A percentile compares a stretch with the other conserved stretches of the same genome.
Conservation (phyloP, 2,888 invertebrate genomes). For the Tachina fera region DNA sequence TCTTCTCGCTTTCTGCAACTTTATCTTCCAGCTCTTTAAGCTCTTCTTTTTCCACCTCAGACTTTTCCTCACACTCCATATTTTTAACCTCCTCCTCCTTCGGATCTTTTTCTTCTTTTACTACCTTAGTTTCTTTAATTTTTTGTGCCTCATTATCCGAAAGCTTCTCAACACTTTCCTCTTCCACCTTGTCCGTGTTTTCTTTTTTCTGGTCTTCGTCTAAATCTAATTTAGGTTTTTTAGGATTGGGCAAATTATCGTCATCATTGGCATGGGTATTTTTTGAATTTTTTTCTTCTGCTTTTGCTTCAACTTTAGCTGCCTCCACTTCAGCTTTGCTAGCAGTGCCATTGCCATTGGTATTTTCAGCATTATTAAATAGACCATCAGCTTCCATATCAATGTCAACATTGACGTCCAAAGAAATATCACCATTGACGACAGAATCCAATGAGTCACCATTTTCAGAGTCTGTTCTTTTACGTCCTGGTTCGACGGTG, state of each 20-base stretch:
- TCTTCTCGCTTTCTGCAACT: constrained; percentile 41
- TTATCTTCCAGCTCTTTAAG: constrained; percentile 4
- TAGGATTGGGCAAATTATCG: constrained; percentile 83
- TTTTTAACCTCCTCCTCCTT: constrained; percentile 46
- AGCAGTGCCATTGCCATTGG: constrained; percentile 75
- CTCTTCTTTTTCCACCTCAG: constrained; percentile 33
- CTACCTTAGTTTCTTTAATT: neutral
- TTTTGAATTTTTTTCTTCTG: constrained; percentile 64
- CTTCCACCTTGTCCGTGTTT: constrained; percentile 16
- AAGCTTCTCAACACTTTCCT: constrained; percentile 5
- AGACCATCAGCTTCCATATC: constrained; percentile 85
- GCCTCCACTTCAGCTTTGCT: constrained; percentile 65
- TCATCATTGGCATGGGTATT: constrained; percentile 75
- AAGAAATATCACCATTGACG: constrained; percentile 83
- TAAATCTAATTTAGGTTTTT: constrained; percentile 80
- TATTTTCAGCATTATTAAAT: constrained; percentile 79
- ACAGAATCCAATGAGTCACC: constrained; percentile 85
- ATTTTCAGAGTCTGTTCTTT: constrained; percentile 87
- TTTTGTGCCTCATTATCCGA: neutral
- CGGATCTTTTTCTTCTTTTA: constrained; percentile 70
- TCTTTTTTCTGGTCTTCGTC: constrained; percentile 69
- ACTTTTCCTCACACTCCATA: constrained; percentile 50
- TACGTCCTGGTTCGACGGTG: constrained; percentile 87
- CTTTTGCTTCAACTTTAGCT: constrained; percentile 56
- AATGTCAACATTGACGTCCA: constrained; percentile 85